These are phyloP conservation scores for Mythimna vitellina DNA, from an alignment of 2,888 invertebrate species.

Conservation along the genomic window DNA sequence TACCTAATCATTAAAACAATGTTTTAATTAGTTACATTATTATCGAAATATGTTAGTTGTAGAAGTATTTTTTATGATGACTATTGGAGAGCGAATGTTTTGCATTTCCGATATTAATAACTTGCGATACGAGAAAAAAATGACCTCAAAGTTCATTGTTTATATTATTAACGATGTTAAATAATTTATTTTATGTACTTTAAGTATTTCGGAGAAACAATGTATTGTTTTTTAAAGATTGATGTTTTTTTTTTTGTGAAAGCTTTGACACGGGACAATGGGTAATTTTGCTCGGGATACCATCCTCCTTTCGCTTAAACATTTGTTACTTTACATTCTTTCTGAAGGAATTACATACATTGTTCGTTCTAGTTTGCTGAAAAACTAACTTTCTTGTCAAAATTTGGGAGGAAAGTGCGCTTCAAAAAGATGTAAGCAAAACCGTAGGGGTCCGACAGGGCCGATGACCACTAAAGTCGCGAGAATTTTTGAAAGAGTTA, in stretches of 20 bases:
- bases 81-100: slow-evolving; percentile 35
- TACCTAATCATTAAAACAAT: slow-evolving; percentile 42
- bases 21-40: slow-evolving; percentile 58
- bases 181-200: slow-evolving; percentile 46
- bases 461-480: too few species aligned
- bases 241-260: neutral
- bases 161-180: slow-evolving; percentile 57
- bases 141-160: slow-evolving; percentile 58
- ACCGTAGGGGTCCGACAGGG: too few species aligned
- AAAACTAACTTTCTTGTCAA: too few species aligned
- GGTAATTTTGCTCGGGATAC: neutral
- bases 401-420: too few species aligned
- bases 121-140: slow-evolving; percentile 58
- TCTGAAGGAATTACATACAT: neutral
- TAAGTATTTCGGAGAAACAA: slow-evolving; percentile 25
- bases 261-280: neutral
- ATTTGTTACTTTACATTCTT: neutral
- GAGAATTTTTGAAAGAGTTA: too few species aligned
- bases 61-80: slow-evolving; percentile 36
- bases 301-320: neutral
- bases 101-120: slow-evolving; percentile 46
- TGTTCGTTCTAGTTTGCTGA: too few species aligned
- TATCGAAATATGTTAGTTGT: slow-evolving; percentile 38
- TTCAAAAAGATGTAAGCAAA: too few species aligned
- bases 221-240: slow-evolving; percentile 15